phyloP scores from a whole-genome alignment of 2,113 vertebrate genomes.

The Gnathonemus longibarbis region DNA sequence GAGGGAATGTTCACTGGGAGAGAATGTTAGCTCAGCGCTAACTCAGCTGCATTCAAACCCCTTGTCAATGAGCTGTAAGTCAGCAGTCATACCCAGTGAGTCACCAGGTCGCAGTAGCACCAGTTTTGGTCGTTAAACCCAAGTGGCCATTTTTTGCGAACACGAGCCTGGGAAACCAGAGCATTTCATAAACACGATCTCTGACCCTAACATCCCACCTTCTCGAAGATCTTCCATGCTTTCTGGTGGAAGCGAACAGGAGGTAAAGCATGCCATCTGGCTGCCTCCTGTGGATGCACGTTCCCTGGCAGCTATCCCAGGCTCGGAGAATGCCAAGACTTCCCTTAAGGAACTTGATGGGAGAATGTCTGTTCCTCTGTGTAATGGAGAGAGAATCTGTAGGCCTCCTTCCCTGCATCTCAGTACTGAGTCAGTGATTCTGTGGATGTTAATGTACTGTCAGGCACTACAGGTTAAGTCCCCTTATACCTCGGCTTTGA shows the following conservation, averaged over 20 bases:
- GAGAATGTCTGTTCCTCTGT: constrained; percentile 46
- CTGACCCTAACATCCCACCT: constrained; percentile 55
- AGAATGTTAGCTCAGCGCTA: not conserved
- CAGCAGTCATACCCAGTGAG: not conserved
- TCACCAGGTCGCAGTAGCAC: not conserved
- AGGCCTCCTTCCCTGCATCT: not conserved
- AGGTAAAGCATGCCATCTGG: constrained; percentile 88
- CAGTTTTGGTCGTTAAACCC: not conserved
- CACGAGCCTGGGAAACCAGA: not conserved
- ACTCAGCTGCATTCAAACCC: not conserved
- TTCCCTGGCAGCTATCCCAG: constrained; percentile 79
- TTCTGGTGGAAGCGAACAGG: constrained; percentile 93
- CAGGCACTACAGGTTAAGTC: not conserved
- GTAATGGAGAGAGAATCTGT: not conserved
- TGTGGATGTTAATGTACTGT: not conserved
- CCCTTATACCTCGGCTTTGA: too few species aligned
- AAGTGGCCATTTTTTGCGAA: not conserved
- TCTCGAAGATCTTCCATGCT: constrained; percentile 91
- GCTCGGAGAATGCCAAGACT: constrained; percentile 22
- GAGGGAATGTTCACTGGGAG: not conserved
- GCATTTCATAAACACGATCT: not conserved
- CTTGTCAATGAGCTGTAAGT: not conserved
- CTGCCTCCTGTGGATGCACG: constrained; percentile 83
- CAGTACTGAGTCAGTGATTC: not conserved
- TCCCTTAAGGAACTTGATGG: constrained; percentile 51